Evolutionary conservation across 2,888 invertebrate genomes (phyloP).

Genomic region (Melanostoma mellinum): DNA sequence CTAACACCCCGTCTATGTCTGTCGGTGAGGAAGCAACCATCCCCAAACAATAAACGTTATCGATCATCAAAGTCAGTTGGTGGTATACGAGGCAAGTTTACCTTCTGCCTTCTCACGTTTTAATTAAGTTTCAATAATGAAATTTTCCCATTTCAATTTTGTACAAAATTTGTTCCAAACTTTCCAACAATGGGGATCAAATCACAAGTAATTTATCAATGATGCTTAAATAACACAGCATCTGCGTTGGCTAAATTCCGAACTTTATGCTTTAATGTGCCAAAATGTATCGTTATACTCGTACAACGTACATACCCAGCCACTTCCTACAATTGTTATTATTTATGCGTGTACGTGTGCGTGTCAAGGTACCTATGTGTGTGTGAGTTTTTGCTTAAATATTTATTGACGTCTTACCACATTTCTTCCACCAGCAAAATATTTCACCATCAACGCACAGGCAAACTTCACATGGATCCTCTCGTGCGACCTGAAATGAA

Average conservation of each 20-base stretch:
- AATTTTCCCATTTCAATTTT: slow-evolving; percentile 13
- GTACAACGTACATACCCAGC: slow-evolving; percentile 33
- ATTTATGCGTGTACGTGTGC: neutral
- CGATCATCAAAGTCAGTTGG: no score
- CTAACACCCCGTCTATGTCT: no score
- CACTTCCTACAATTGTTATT: neutral
- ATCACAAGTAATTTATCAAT: slow-evolving; percentile 22
- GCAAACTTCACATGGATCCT: slow-evolving; percentile 85
- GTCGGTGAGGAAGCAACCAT: no score
- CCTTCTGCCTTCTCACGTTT: neutral
- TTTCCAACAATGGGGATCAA: slow-evolving; percentile 13
- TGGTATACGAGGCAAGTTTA: neutral
- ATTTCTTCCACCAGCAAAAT: slow-evolving; percentile 87
- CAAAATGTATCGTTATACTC: neutral
- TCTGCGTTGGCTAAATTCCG: slow-evolving; percentile 8
- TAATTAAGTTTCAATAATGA: slow-evolving; percentile 33
- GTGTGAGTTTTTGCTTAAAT: slow-evolving; percentile 22
- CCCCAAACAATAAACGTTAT: no score
- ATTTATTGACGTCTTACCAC: slow-evolving; percentile 80
- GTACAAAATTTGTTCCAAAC: slow-evolving; percentile 3
- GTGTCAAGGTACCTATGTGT: neutral
- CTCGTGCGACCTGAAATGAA: slow-evolving; percentile 84
- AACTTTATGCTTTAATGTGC: no score
- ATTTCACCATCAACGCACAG: slow-evolving; percentile 86
- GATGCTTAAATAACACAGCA: slow-evolving; percentile 11